Base-by-base conservation (phyloP, 2,888 invertebrate genomes). In the Pogonocherus hispidulus region DNA sequence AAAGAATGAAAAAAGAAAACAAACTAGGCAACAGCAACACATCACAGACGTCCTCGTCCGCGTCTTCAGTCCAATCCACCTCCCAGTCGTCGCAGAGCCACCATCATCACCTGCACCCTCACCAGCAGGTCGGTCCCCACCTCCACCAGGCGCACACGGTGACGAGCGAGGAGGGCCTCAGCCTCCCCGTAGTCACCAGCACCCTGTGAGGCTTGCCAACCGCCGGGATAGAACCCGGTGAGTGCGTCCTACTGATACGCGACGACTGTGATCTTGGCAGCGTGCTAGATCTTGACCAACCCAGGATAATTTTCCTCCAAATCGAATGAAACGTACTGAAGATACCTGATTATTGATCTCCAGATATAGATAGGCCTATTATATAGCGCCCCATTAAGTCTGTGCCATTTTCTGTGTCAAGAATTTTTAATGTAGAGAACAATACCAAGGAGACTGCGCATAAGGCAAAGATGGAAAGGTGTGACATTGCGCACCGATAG, bases 1-100 rank as follows among this genome's bases (percentile, higher is more conserved):
- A 97, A 86, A 91, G 95, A 83, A 90, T 95, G 86, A 95, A 96
- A 88, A 92, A 95, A 79, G 95, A 96, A 85, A 91, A 91, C 76
- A 91, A 92, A 82, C 88, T 91, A 81, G 66, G 70, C 79, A 87
- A 52, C 87, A 52, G 20, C 87, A 87, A 49, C 84, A 60, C 75
- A 35, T 72, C 75, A 0, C 69, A 44, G 84, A 84, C 63, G 85
- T 68, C 74, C 27, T 69, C 76, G 27, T 70, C 63, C 84, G 67
- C 74, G 35, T 70, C 75, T 18, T 67, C 75, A 0, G 46, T 68
- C 32, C 69, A 67, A 66, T 63, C 59, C 23, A 14, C 55, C 51
- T 27, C 56, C 51, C 73, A 70, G 32, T 52, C 63, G 20, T 70
- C 69, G 23, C 86, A 85, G 16, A 85, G 84, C 64, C 85, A 85